Percentiles rank a stretch among this genome's conserved stretches.
Conservation (phyloP, 1,140 invertebrate genomes). For the Calliphora vicina region DNA sequence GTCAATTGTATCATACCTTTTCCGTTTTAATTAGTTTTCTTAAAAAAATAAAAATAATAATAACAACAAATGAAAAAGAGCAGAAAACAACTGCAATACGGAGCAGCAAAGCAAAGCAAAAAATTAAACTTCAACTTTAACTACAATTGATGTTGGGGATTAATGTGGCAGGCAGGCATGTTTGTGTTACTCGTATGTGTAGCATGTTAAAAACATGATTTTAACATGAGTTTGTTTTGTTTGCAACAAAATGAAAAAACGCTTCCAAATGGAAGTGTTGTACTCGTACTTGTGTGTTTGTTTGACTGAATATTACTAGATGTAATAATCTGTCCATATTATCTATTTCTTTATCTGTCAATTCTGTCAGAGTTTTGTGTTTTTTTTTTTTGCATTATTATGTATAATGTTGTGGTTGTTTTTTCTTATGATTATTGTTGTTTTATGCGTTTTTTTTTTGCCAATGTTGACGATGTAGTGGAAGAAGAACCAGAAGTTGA, state of each 20-base stretch:
- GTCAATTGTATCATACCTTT: conserved; percentile 34
- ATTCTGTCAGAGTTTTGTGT: conserved; percentile 13
- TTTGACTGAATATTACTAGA: not conserved
- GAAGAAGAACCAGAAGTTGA: not conserved
- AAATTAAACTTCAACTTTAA: not conserved
- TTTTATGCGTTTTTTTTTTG: not conserved
- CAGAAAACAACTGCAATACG: not conserved
- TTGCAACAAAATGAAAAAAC: not conserved
- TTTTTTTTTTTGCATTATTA: not conserved
- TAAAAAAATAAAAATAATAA: not conserved
- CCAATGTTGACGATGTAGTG: not conserved
- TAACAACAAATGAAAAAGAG: not conserved
- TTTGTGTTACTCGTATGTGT: not conserved
- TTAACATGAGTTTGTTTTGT: conserved; percentile 12
- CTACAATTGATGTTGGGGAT: not conserved
- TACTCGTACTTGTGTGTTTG: not conserved
- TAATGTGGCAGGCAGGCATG: conserved; percentile 12
- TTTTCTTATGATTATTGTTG: not conserved
- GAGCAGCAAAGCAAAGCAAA: not conserved
- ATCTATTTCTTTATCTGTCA: conserved; percentile 32
- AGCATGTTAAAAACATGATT: conserved; percentile 5
- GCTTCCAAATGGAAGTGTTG: not conserved
- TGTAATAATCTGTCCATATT: conserved; percentile 31
- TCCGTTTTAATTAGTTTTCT: conserved; percentile 33
- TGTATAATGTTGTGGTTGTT: not conserved